Evolutionary conservation across 2,888 invertebrate genomes (phyloP).

Genomic region (Acanthopleura granulata): DNA sequence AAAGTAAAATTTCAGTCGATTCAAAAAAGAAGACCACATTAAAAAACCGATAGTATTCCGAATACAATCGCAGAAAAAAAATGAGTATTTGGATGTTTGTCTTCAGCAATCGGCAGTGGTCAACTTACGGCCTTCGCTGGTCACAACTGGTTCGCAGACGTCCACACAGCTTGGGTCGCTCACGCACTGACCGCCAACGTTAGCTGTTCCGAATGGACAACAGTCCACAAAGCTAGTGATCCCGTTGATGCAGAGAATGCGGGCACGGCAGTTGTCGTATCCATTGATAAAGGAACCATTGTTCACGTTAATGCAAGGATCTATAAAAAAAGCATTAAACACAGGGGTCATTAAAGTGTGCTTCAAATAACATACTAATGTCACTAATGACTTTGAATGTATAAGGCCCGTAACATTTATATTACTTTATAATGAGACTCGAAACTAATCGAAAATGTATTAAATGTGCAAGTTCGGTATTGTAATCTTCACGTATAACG

Average conservation of each 20-base stretch:
- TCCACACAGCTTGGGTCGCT: background rate
- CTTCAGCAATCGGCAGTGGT: background rate
- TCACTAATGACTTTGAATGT: too few species aligned
- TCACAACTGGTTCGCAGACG: background rate
- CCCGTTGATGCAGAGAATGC: background rate
- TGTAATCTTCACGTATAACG: too few species aligned
- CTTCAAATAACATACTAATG: background rate
- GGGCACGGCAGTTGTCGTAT: constrained; percentile 8
- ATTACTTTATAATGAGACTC: too few species aligned
- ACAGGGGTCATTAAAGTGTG: background rate
- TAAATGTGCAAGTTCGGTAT: too few species aligned
- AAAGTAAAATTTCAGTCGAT: too few species aligned
- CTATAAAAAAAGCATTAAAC: background rate
- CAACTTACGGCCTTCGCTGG: background rate
- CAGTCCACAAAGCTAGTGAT: background rate
- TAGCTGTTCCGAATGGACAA: background rate
- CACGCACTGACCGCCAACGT: background rate
- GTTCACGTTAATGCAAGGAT: background rate
- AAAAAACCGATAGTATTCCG: too few species aligned
- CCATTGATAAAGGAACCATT: background rate
- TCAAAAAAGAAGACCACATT: too few species aligned
- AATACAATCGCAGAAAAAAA: too few species aligned
- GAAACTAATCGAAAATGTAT: too few species aligned
- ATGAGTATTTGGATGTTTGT: background rate
- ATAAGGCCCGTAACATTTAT: too few species aligned